Base-by-base conservation (phyloP, 64 coral and sea anemone species). In the Montipora cactus region DNA sequence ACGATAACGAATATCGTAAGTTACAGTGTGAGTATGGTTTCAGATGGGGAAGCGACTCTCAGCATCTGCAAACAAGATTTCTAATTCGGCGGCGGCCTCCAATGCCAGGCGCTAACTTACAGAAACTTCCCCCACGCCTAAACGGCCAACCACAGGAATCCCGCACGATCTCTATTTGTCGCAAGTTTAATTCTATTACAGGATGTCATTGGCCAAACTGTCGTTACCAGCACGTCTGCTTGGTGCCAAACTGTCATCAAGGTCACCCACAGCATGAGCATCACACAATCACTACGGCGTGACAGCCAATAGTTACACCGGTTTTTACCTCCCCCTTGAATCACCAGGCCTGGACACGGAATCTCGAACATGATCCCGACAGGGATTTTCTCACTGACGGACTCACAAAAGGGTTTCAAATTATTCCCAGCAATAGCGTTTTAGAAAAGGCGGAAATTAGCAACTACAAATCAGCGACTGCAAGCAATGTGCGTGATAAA, bases 391-490 rank as follows among this genome's bases (percentile, higher is more conserved):
- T 76, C 10, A 13, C 45, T 10, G 5, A 44, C 22, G 73, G 73
- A 46, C 73, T 76, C 11, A 45, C 23, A 46, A 28, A 76, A 8
- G 73, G 73, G 21, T 44, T 76, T 76, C 73, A 28, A 4, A 76
- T 76, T 45, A 46, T 76, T 12, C 25, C 73, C 22, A 25, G 73
- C 15, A 22, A 87, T 23, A 49, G 10, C 16, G 73, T 21, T 14
- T 44, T 76, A 76, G 22, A 8, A 74, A 19, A 4, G 5, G 69
- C 47, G 19, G 67, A 89, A 72, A 47, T 69, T 47, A 37, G 49
- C 20, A 89, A 89, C 51, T 89, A 89, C 55, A 89, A 89, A 89
- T 89, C 73, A 10, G 87, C 87, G 12, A 89, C 71, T 3, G 18
- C 20, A 89, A 15, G 47, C 71, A 8, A 76, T 76, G 16, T 59